A percentile compares a stretch with the other conserved stretches of the same genome.
Evolutionary conservation across 2,888 invertebrate genomes (phyloP).

Genomic region (Drosophila tripunctata): DNA sequence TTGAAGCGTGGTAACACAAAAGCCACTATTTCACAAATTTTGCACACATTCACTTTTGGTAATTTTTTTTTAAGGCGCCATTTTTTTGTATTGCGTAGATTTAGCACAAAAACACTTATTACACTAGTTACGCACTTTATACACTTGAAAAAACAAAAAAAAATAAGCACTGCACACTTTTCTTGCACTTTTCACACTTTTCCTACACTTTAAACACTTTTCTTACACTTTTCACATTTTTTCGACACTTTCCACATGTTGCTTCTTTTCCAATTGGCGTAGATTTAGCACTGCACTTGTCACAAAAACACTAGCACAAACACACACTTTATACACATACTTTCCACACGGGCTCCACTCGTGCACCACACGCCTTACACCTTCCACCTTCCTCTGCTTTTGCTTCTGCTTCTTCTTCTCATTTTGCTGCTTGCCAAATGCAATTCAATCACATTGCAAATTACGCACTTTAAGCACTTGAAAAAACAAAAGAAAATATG

Average conservation of each 20-base stretch:
- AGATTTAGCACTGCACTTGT: constrained; percentile 54
- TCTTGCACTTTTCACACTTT: neutral
- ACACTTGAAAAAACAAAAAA: neutral
- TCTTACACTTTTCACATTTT: too few relatives aligned
- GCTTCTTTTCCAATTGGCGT: too few relatives aligned
- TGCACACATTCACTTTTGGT: constrained; percentile 54
- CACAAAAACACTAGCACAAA: neutral
- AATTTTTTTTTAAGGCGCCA: neutral
- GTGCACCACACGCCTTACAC: too few relatives aligned
- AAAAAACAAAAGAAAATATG: neutral
- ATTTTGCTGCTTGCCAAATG: too few relatives aligned
- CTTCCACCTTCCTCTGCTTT: too few relatives aligned
- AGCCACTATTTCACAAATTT: constrained; percentile 20
- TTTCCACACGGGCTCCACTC: too few relatives aligned
- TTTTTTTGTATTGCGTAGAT: too few relatives aligned
- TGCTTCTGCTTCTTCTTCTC: neutral
- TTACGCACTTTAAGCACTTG: neutral
- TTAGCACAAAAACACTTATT: neutral
- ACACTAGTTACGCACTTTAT: neutral
- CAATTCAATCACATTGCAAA: neutral
- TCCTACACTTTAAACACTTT: too few relatives aligned
- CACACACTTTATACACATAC: too few relatives aligned
- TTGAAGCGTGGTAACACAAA: too few relatives aligned
- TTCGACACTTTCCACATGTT: too few relatives aligned
- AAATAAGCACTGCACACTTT: neutral